Conservation (phyloP, 2,113 vertebrate genomes). For the Hypocryptadius cinnamomeus region DNA sequence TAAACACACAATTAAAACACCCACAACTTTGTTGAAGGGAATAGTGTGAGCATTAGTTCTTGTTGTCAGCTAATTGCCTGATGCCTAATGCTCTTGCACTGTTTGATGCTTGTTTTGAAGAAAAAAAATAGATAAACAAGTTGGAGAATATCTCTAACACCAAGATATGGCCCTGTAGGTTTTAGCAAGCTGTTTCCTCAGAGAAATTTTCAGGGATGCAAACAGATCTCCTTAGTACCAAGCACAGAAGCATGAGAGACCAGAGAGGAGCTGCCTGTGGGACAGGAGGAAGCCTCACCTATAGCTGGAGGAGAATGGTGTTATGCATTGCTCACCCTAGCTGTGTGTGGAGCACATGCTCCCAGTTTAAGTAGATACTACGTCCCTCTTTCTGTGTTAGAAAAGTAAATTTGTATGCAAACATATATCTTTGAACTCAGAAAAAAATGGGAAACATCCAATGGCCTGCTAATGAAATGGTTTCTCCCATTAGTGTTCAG, state of each 20-base stretch:
- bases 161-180: not conserved
- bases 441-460: not conserved
- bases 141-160: not conserved
- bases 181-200: not conserved
- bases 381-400: not conserved
- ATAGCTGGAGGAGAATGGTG: not conserved
- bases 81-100: constrained; percentile 29
- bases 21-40: constrained; percentile 32
- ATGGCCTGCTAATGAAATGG: not conserved
- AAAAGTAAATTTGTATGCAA: not conserved
- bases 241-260: not conserved
- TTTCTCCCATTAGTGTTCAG: not conserved
- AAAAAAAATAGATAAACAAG: not conserved
- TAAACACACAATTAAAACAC: constrained; percentile 50
- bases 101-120: constrained; percentile 31
- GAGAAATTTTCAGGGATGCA: not conserved
- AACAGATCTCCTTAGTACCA: not conserved
- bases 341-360: not conserved
- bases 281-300: not conserved
- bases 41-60: constrained; percentile 35
- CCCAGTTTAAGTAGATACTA: not conserved
- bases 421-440: not conserved
- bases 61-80: constrained; percentile 49
- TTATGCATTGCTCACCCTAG: not conserved
- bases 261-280: not conserved